Evolutionary conservation across 2,113 vertebrate species (phyloP), one percentile per base, ranked within the genome.

Genomic region (Desmodus rotundus): DNA sequence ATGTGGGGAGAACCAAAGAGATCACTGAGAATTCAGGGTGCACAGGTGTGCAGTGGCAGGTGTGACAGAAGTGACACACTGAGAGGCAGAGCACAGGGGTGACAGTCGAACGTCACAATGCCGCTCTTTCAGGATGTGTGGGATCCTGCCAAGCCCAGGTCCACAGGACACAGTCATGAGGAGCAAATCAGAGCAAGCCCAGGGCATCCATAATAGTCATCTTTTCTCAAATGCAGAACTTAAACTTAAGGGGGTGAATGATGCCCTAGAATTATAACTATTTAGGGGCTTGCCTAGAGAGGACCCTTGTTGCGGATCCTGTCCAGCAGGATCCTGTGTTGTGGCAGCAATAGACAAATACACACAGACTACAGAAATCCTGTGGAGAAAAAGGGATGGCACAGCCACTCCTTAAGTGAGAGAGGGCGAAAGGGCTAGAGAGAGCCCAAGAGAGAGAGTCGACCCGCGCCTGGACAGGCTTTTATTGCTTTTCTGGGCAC

Each of bases 21-120:
- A 33, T 3, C 36, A 36, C 28, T 17, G 36, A 45, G 33, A n/a
- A 33, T 33, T 52, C 22, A 26, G 78, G 84, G 6, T 16, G 17
- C 0, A 0, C 26, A 41, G 36, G 13, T 9, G 24, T 13, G 17
- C 6, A 0, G 12, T 3, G 13, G 28, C 16, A 3, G 5, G 13
- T 47, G 15, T 1, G 10, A 24, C 0, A 3, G 31, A 4, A n/a
- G 36, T 1, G 33, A 80, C 24, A 22, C 12, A 5, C 2, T 22
- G 28, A 16, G 63, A 67, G 58, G 24, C 14, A 58, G n/a, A 50
- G 83, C 61, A 26, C 2, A 26, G 4, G 26, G 22, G 24, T 26
- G 38, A 41, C 19, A 1, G 14, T 41, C 11, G 12, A 28, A 81
- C 4, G 5, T 50, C 36, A 14, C 0, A 17, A 14, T 1, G 36